Conservation (phyloP, 1,140 invertebrate genomes). For the Macrosteles quadrilineatus region DNA sequence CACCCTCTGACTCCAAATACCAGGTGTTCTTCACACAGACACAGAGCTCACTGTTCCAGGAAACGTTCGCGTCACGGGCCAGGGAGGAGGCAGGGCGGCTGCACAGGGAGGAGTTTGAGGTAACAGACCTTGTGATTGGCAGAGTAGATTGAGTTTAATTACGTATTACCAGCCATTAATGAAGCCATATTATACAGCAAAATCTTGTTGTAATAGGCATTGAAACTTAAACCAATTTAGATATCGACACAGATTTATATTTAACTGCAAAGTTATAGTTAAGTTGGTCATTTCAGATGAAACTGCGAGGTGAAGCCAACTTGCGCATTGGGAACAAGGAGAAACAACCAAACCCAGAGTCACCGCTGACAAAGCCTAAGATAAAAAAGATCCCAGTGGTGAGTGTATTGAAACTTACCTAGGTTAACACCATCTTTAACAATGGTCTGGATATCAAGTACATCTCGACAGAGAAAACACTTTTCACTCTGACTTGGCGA, state of each 20-base stretch:
- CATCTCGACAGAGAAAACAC: no score
- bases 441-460: no score
- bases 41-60: conserved; percentile 67
- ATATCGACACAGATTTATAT: no score
- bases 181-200: no score
- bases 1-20: conserved; percentile 58
- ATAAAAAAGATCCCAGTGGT: conserved; percentile 9
- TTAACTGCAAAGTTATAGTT: no score
- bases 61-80: conserved; percentile 73
- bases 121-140: conserved; percentile 41
- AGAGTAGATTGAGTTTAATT: no score
- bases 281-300: background rate
- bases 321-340: conserved; percentile 1
- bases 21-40: conserved; percentile 72
- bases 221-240: no score
- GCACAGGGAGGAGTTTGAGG: conserved; percentile 63
- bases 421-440: no score
- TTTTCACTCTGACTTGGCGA: no score
- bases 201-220: no score
- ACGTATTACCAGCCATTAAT: no score
- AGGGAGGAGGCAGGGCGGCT: conserved; percentile 65
- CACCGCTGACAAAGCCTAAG: conserved; percentile 3
- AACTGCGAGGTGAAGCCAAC: conserved; percentile 15
- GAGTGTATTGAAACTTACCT: no score
- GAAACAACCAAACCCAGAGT: conserved; percentile 5